Conservation (phyloP, 2,888 invertebrate genomes). For the Oxyscelio sp. region DNA sequence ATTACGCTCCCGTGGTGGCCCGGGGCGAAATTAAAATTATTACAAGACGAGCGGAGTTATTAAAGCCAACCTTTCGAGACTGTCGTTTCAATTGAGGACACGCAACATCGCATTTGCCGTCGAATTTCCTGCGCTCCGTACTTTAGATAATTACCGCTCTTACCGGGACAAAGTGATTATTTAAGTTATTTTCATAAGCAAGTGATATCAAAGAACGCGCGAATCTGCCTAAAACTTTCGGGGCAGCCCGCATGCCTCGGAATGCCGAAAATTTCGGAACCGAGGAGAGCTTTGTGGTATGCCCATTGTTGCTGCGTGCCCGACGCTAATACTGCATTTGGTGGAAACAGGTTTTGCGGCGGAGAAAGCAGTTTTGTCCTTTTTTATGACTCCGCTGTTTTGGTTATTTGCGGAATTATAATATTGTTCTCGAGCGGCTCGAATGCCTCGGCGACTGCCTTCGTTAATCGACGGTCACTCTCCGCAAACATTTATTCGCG, state of each 20-base stretch:
- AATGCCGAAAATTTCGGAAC: conserved; percentile 51
- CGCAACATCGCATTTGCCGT: too few species aligned
- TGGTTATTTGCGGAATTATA: conserved; percentile 58
- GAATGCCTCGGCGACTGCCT: conserved; percentile 1
- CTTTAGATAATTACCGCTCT: too few species aligned
- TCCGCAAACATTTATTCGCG: conserved; percentile 34
- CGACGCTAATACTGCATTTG: conserved; percentile 48
- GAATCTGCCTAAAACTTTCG: conserved; percentile 52
- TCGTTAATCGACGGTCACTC: conserved; percentile 56
- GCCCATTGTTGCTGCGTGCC: conserved; percentile 57
- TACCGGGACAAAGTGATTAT: conserved; percentile 62
- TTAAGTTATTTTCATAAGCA: conserved; percentile 68
- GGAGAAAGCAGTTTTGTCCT: conserved; percentile 45
- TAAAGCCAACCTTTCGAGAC: too few species aligned
- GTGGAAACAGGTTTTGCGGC: conserved; percentile 63
- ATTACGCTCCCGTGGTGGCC: too few species aligned
- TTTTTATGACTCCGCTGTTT: conserved; percentile 36
- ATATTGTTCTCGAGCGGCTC: conserved; percentile 34
- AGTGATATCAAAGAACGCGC: conserved; percentile 57
- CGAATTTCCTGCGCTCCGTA: too few species aligned
- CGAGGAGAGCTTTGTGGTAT: conserved; percentile 63
- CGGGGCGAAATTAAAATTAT: too few species aligned
- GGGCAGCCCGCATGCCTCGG: conserved; percentile 37
- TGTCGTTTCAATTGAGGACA: too few species aligned
- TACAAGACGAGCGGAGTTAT: too few species aligned